Evolutionary conservation across 64 coral and sea anemone genomes (phyloP), one percentile per base, ranked within the genome.

Genomic region (Pachyseris speciosa): DNA sequence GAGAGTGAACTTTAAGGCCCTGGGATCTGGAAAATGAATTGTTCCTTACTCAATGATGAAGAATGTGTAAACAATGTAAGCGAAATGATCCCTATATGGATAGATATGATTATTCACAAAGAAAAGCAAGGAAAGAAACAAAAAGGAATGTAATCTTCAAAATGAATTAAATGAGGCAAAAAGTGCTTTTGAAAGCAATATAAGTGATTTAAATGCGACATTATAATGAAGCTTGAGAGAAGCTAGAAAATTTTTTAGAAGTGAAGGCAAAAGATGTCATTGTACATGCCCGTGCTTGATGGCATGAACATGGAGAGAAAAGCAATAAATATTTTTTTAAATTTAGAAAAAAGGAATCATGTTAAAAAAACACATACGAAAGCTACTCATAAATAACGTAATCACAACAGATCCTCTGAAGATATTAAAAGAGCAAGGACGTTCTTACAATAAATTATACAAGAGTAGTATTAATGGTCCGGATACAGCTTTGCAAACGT

Each of bases 291-390:
- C 40, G 43, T 48, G 44, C 74, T 31, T 1, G 2, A 48, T 86
- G 83, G 83, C 29, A 61, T 39, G 83, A 86, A 69, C 20, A 69
- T 42, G 83, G 65, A n/a, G 81, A 85, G 40, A 85, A 85, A 66
- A 53, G 26, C 37, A 66, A 1, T 9, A 64, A 60, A 36, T 70
- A 70, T n/a, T 69, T 86, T 86, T 47, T 86, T 25, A 33, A 67
- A 86, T 22, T 60, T 85, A 37, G 81, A 85, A 67, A 85, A 61
- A 61, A 20, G 48, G 9, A 57, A 83, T 7, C 79, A 83, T 24
- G 41, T 16, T 17, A 80, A 61, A 37, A 11, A 59, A 55, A 45
- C 32, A 61, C 29, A 83, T 83, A 47, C 2, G 10, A 12, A 83
- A 83, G 29, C n/a, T 83, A 8, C 7, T 2, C 39, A 20, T 38